Conservation (phyloP, 2,113 vertebrate species). For the Passer montanus region DNA sequence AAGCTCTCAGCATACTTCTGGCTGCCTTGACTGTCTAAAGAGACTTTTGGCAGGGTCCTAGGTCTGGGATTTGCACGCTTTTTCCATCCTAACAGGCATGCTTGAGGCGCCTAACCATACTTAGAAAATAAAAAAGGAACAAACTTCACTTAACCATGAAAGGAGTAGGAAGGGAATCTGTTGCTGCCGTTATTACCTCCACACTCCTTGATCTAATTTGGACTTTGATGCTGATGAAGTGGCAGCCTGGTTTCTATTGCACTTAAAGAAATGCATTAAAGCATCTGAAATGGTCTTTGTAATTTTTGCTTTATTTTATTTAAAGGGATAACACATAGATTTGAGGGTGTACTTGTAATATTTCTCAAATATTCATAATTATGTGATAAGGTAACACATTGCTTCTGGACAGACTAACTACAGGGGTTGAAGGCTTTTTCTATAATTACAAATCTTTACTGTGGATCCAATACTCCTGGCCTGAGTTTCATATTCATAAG, state of each 20-base stretch:
- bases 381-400: neutral
- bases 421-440: neutral
- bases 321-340: neutral
- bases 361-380: neutral
- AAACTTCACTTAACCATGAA: conserved; percentile 66
- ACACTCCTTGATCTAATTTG: conserved; percentile 41
- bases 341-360: neutral
- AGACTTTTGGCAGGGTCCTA: conserved; percentile 71
- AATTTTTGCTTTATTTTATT: neutral
- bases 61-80: conserved; percentile 68
- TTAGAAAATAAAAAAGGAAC: conserved; percentile 67
- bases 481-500: neutral
- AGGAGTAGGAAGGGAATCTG: conserved; percentile 49
- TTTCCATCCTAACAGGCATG: conserved; percentile 69
- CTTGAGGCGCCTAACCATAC: conserved; percentile 60
- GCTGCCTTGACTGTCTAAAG: conserved; percentile 68
- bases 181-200: conserved; percentile 51
- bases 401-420: neutral
- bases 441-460: neutral
- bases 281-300: neutral
- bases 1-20: conserved; percentile 64
- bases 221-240: conserved; percentile 3
- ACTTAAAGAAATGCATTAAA: neutral
- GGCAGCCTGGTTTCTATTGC: neutral
- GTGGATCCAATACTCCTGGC: neutral